Evolutionary conservation across 2,888 invertebrate genomes (phyloP), one percentile per base, ranked within the genome.

Genomic region (Aleiodes leptofemur): DNA sequence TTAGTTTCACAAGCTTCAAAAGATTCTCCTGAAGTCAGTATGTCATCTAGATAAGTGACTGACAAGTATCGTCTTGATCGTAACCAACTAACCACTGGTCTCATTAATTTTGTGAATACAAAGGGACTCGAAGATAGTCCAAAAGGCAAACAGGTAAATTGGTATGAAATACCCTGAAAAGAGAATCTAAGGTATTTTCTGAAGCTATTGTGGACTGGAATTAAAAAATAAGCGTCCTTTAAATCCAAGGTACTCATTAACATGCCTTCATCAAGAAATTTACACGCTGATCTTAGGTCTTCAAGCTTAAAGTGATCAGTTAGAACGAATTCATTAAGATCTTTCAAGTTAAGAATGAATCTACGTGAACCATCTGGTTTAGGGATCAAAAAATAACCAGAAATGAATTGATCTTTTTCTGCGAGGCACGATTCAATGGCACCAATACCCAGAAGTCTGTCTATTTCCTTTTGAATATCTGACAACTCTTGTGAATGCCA

Each of bases 101-200:
- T 74, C 64, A 77, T 53, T 13, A 74, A 29, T 55, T 77, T 77
- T 69, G 69, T 76, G 38, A 76, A 76, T 50, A 76, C 53, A 34
- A 69, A 73, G 4, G 76, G 73, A 7, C 59, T 69, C 5, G 59
- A 43, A 9, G 69, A 14, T 0, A 74, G 59, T 13, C 71, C 74
- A 16, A 74, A 74, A 0, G 74, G 70, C 11, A 74, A 55, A 43
- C 74, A 73, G 3, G 43, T 51, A 16, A 76, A 76, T 69, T 76
- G 38, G 31, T 23, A 73, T 5, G 68, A 34, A 5, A 31, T 5
- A 31, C 31, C 31, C 3, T 31, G 3, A 5, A 31, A 31, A 31
- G 11, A 51, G 73, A 76, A 9, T 55, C 16, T 66, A 57, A 73
- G 68, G 76, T 70, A 31, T 31, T 51, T 76, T 7, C 55, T 34